phyloP scores from a whole-genome alignment of 2,113 vertebrate genomes.

The Parus major region DNA sequence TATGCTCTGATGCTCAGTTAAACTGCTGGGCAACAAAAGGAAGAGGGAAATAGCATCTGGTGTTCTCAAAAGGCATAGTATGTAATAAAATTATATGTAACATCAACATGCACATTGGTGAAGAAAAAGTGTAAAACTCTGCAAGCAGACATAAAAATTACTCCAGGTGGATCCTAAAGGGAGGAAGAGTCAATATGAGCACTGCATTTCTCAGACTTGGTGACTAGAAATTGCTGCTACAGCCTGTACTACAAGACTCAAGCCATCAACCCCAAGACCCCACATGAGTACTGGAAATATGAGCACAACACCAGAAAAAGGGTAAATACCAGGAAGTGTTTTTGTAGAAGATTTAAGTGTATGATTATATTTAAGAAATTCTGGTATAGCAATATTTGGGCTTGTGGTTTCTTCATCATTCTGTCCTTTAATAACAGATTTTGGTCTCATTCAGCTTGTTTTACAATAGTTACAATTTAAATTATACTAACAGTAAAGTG shows the following conservation, averaged over 20 bases:
- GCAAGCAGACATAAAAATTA: not conserved
- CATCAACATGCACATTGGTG: not conserved
- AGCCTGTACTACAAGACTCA: not conserved
- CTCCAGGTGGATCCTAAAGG: not conserved
- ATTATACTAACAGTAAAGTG: not conserved
- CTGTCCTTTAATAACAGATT: not conserved
- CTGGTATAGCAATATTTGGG: not conserved
- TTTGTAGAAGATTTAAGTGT: not conserved
- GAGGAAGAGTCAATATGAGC: not conserved
- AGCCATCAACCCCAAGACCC: not conserved
- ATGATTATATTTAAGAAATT: not conserved
- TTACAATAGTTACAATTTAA: not conserved
- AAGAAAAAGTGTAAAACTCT: not conserved
- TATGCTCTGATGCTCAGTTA: fast-evolving
- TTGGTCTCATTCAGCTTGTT: not conserved
- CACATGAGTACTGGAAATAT: not conserved
- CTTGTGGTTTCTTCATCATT: not conserved
- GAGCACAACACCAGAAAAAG: not conserved
- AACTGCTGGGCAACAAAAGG: not conserved
- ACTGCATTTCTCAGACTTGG: not conserved
- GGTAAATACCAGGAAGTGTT: not conserved
- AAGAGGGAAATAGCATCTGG: not conserved
- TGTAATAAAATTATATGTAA: not conserved
- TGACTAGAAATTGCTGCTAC: not conserved
- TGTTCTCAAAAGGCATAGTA: not conserved